These are phyloP conservation scores for Hydropotes inermis DNA, from an alignment of 2,113 vertebrate species.

Conservation along the genomic window DNA sequence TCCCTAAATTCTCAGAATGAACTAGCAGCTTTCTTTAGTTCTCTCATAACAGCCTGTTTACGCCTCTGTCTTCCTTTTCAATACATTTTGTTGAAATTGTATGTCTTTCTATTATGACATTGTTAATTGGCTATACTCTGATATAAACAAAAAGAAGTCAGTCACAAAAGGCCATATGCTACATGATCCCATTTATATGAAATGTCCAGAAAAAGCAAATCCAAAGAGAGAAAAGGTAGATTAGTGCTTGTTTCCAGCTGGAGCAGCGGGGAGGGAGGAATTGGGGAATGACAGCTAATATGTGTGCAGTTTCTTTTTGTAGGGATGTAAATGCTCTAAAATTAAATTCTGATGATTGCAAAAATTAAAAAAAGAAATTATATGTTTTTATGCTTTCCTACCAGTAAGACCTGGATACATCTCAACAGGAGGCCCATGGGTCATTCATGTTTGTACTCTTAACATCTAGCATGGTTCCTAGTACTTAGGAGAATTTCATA, in stretches of 20 bases:
- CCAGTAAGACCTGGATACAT: neutral
- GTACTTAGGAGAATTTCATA: conserved; percentile 10
- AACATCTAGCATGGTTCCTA: neutral
- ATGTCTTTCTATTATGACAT: neutral
- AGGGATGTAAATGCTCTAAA: neutral
- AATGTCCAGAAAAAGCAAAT: neutral
- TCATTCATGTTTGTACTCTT: neutral
- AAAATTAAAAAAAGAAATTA: neutral
- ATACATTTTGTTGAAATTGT: neutral
- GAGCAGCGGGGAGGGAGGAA: neutral
- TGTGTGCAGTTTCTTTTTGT: neutral
- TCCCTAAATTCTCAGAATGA: neutral
- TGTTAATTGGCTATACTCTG: neutral
- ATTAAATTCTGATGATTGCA: neutral
- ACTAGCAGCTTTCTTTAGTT: neutral
- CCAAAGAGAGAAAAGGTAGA: neutral
- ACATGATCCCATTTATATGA: neutral
- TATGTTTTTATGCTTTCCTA: neutral
- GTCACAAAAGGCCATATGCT: neutral
- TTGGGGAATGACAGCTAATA: neutral
- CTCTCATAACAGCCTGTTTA: neutral
- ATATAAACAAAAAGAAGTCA: neutral
- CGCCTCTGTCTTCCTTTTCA: neutral
- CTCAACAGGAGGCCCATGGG: neutral
- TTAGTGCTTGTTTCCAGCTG: neutral